Conservation (phyloP, 2,888 invertebrate species). For the Protonemura montana region DNA sequence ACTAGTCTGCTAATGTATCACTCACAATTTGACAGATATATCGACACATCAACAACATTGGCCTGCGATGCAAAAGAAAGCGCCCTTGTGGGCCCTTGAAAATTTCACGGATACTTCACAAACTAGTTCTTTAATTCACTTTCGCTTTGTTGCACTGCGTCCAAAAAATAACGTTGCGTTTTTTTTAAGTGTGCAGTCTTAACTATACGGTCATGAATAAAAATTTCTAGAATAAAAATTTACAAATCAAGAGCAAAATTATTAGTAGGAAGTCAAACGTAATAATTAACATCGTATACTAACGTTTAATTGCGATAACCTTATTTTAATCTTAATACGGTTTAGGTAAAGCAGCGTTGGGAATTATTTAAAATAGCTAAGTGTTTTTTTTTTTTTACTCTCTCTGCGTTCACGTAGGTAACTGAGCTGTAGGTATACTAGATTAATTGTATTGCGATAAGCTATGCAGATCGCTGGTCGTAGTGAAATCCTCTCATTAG, state of each 20-base stretch:
- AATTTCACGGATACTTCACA: background rate
- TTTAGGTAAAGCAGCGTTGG: background rate
- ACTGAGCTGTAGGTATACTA: background rate
- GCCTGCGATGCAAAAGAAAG: background rate
- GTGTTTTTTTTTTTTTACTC: background rate
- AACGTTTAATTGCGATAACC: background rate
- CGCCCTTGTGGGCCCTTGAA: background rate
- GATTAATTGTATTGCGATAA: background rate
- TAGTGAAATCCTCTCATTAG: background rate
- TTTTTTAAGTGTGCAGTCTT: background rate
- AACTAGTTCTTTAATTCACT: background rate
- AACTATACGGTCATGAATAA: background rate
- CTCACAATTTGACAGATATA: background rate
- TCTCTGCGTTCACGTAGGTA: no score
- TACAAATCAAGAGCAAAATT: background rate
- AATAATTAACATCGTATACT: background rate
- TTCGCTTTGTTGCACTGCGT: background rate
- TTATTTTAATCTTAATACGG: background rate
- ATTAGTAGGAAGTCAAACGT: background rate
- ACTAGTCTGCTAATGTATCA: background rate
- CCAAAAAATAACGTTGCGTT: background rate
- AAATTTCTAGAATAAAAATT: background rate
- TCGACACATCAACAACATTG: background rate
- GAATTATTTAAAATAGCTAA: background rate
- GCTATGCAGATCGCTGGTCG: background rate